A percentile compares a stretch with the other conserved stretches of the same genome.
Evolutionary conservation across 2,797 vertebrate genomes (phyloP).

Genomic region (Crocidura indochinensis): DNA sequence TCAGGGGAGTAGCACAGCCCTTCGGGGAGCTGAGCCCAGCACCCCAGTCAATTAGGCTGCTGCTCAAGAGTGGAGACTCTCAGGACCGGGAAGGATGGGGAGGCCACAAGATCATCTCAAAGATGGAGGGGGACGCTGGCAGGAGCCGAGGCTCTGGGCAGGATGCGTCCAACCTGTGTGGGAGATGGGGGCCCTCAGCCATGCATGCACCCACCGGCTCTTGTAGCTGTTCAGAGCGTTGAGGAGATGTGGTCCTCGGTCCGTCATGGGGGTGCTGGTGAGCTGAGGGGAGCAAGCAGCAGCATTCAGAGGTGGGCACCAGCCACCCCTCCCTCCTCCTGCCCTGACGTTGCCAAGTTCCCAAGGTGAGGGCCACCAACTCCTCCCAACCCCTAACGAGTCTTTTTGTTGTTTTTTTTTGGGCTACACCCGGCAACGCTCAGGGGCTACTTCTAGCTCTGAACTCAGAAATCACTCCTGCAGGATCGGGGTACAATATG

Average conservation of each 20-base stretch:
- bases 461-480: too few species aligned
- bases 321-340: background rate
- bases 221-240: constrained; percentile 98
- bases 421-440: too few species aligned
- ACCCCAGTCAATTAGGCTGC: background rate
- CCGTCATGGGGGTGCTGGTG: constrained; percentile 93
- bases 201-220: constrained; percentile 94
- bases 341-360: background rate
- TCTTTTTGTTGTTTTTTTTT: too few species aligned
- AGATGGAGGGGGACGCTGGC: background rate
- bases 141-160: background rate
- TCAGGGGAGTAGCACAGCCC: background rate
- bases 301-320: background rate
- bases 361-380: background rate
- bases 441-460: too few species aligned
- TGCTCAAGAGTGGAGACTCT: background rate
- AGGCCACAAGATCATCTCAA: background rate
- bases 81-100: background rate
- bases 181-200: too few species aligned
- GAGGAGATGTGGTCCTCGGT: constrained; percentile 94
- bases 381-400: too few species aligned
- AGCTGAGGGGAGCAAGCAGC: constrained; percentile 89
- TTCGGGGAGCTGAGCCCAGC: background rate
- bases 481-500: too few species aligned
- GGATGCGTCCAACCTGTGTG: too few species aligned